Evolutionary conservation across 2,113 vertebrate species (phyloP), one percentile per base, ranked within the genome.

Genomic region (Lontra canadensis): DNA sequence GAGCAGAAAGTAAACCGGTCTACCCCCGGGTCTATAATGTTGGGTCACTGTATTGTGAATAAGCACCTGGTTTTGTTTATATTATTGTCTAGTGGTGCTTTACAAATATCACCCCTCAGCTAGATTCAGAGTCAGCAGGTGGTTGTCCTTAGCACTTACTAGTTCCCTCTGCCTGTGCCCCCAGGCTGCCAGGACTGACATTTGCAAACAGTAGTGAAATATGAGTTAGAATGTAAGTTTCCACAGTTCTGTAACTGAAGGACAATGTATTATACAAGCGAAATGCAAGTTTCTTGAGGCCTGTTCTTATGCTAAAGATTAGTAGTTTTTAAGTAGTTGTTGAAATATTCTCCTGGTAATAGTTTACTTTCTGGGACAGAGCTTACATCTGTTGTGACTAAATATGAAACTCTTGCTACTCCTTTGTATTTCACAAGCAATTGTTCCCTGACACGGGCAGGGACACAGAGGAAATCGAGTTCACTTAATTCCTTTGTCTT

Each of bases 401-500:
- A 93, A 67, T 65, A 1, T 34, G 57, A 90, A 44, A 7, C 15
- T 49, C 69, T 63, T 52, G 26, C 92, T 59, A 1, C 47, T 61
- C 82, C 44, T 93, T 84, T 87, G 91, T 81, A 4, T 63, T 94
- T 95, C 86, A 36, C 57, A 13, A 85, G 85, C 88, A 67, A 13
- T 92, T 96, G 94, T 96, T 96, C 39, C 49, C 59, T 2, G 15
- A 10, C 25, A 0, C 0, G 17, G 91, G 44, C 69, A 7, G 73
- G 84, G 88, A 17, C 9, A 9, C 82, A 67, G 76, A 61, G 93
- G 88, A 90, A 92, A 76, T 44, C 39, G 61, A 78, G 81, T 96
- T 79, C 82, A 39, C 83, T 44, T 55, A 17, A 25, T 55, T 86
- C 96, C 86, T 96, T 98, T 97, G 96, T 97, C 85, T 88, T 61